Base-by-base conservation (phyloP, 2,888 invertebrate species). In the Lagria hirta region DNA sequence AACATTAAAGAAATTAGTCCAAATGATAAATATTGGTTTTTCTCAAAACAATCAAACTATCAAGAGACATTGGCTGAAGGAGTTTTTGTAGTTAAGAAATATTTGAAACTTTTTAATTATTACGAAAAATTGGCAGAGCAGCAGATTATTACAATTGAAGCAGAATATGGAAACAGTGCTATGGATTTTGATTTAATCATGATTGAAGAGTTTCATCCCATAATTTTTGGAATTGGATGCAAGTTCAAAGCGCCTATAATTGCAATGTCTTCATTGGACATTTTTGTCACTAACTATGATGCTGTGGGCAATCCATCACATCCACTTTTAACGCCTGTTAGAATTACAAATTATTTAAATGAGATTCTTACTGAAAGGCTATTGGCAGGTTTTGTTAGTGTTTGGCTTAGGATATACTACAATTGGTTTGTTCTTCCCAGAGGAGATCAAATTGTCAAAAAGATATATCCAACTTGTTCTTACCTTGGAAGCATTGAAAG, bases 1-100 rank as follows among this genome's bases (percentile, higher is more conserved):
- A 50, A 64, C 41, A 55, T 70, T 4, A 64, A 60, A 1, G 61
- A 70, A 48, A 63, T 72, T 13, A 59, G 66, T 32, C 16, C 67
- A 0, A 53, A 58, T 38, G 47, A 48, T 14, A 48, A 68, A 0
- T 69, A 71, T 18, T 40, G 49, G 5, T 21, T 53, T 4, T n/a
- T n/a, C n/a, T n/a, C n/a, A n/a, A n/a, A n/a, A n/a, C n/a, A n/a
- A n/a, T n/a, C n/a, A n/a, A n/a, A n/a, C 6, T 23, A 36, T 7
- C 7, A 15, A 3, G 15, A 46, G 15, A 17, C 16, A 5, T 20
- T 30, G 20, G 13, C 23, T 2, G 37, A 36, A 28, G 24, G 26
- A n/a, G 24, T 8, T 12, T 30, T 17, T 11, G 6, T 5, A 10
- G 11, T 37, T 1, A 17, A 23, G 2, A 10, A n/a, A 4, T 7